These are phyloP conservation scores for Colostygia pectinataria DNA, from an alignment of 2,888 invertebrate genomes.

Conservation along the genomic window DNA sequence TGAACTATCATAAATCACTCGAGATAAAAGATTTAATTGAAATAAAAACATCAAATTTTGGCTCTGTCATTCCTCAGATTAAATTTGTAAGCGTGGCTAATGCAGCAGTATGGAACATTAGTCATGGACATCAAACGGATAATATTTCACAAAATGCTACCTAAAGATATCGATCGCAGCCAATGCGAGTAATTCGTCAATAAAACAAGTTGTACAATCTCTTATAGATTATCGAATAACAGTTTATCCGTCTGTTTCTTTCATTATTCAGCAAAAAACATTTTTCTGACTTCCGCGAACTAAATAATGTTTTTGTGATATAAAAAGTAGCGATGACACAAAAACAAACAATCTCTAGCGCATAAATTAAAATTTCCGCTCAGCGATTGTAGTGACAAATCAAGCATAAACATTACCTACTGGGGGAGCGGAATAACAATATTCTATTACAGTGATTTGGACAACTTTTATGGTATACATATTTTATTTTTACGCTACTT, in stretches of 20 bases:
- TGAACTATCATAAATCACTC: slow-evolving; percentile 63
- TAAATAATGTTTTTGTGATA: slow-evolving; percentile 57
- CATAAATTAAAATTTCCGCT: slow-evolving; percentile 82
- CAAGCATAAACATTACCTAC: slow-evolving; percentile 68
- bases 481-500: slow-evolving; percentile 29
- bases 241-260: slow-evolving; percentile 46
- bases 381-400: slow-evolving; percentile 66
- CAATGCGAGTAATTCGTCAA: slow-evolving; percentile 16
- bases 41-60: slow-evolving; percentile 62
- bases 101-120: slow-evolving; percentile 66
- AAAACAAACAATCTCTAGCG: slow-evolving; percentile 77
- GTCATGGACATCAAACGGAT: slow-evolving; percentile 60
- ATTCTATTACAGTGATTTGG: slow-evolving; percentile 43
- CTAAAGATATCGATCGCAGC: slow-evolving; percentile 27
- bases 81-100: slow-evolving; percentile 70
- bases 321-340: slow-evolving; percentile 67
- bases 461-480: slow-evolving; percentile 32
- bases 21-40: slow-evolving; percentile 74
- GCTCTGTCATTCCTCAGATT: slow-evolving; percentile 75
- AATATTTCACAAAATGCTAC: slow-evolving; percentile 48
- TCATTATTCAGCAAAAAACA: slow-evolving; percentile 46
- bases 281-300: slow-evolving; percentile 68
- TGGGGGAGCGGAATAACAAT: slow-evolving; percentile 61
- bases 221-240: slow-evolving; percentile 35
- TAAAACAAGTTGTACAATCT: slow-evolving; percentile 30